These are phyloP conservation scores for Nesoenas mayeri DNA, from an alignment of 2,113 vertebrate species.

Conservation along the genomic window DNA sequence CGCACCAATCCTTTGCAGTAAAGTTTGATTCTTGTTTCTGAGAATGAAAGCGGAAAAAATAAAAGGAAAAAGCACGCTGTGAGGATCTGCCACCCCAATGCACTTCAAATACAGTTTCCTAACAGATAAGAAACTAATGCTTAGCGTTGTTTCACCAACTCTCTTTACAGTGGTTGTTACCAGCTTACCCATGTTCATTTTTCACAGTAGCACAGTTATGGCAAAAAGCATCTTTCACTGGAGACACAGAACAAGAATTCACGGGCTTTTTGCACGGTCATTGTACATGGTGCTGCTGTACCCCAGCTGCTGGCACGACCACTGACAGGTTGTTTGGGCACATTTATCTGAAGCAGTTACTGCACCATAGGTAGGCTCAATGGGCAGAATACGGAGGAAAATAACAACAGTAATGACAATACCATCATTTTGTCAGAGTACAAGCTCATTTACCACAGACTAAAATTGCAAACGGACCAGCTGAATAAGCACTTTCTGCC, in stretches of 20 bases:
- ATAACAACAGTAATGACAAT: too few relatives aligned
- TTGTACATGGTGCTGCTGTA: neutral
- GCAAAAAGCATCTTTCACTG: neutral
- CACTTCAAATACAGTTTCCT: neutral
- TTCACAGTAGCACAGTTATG: neutral
- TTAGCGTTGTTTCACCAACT: neutral
- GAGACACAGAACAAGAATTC: neutral
- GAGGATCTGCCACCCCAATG: neutral
- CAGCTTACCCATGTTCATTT: accelerated
- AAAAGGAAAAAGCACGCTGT: neutral
- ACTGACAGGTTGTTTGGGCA: too few relatives aligned
- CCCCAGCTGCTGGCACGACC: neutral
- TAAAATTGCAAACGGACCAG: neutral
- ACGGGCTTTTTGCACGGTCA: neutral
- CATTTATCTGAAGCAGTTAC: neutral
- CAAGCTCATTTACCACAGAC: neutral
- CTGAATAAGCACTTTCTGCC: neutral
- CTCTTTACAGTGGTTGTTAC: neutral
- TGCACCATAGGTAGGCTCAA: neutral
- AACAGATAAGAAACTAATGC: neutral
- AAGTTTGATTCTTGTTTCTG: conserved; percentile 32
- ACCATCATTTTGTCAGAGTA: neutral
- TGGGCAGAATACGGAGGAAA: neutral
- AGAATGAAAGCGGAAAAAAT: too few relatives aligned
- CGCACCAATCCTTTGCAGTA: conserved; percentile 78